A percentile compares a stretch with the other conserved stretches of the same genome.
phyloP scores from a whole-genome alignment of 1,140 invertebrate species.

The Nymphalis io region DNA sequence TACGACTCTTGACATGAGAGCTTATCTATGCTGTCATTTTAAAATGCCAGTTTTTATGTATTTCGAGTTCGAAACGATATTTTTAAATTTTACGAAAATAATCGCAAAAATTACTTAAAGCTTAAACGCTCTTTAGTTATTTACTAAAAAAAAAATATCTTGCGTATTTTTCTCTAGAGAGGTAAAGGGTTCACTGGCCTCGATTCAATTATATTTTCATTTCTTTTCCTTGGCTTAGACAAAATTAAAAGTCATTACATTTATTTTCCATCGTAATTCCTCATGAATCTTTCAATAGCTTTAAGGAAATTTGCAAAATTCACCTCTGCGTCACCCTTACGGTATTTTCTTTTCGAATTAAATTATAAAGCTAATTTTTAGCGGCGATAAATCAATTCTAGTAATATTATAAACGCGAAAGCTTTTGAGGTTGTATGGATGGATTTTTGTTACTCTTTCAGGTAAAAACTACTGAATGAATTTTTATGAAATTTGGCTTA shows the following conservation, averaged over 20 bases:
- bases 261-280: conserved; percentile 38
- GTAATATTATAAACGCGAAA: no score
- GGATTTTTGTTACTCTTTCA: no score
- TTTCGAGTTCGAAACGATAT: conserved; percentile 23
- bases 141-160: conserved; percentile 4
- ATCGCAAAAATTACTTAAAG: not conserved
- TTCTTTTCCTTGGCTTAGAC: conserved; percentile 34
- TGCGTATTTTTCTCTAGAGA: conserved; percentile 37
- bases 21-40: conserved; percentile 36
- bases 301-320: conserved; percentile 40
- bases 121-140: conserved; percentile 8
- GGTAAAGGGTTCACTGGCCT: conserved; percentile 42
- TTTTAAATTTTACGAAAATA: conserved; percentile 12
- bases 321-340: conserved; percentile 16
- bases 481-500: no score
- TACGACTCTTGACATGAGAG: conserved; percentile 32
- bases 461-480: no score
- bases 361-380: conserved; percentile 6
- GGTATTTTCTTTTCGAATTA: conserved; percentile 18
- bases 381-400: no score
- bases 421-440: no score
- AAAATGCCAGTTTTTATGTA: conserved; percentile 30
- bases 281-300: conserved; percentile 42
- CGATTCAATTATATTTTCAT: conserved; percentile 55
- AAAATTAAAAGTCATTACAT: conserved; percentile 43